Conservation (phyloP, 1,140 invertebrate genomes). For the Phenacoccus solenopsis region DNA sequence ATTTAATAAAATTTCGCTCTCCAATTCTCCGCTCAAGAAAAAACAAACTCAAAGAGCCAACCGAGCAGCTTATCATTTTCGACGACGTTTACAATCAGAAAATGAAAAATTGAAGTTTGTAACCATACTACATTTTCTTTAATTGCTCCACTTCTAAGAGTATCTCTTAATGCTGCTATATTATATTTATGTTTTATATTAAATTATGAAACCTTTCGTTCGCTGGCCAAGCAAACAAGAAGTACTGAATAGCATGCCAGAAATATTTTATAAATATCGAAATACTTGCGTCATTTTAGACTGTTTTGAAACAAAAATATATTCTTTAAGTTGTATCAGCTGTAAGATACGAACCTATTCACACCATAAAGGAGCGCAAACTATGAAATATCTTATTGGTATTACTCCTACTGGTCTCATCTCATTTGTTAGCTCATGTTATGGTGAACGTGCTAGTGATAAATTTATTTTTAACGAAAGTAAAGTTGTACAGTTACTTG, state of each 20-base stretch:
- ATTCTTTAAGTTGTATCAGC: conserved; percentile 25
- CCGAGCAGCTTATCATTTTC: no score
- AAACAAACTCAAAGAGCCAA: no score
- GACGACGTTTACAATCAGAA: no score
- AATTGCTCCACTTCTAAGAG: no score
- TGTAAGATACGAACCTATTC: conserved; percentile 26
- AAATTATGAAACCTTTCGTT: no score
- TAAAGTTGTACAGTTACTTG: neutral
- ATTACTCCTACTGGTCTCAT: neutral
- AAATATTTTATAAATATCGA: conserved; percentile 11
- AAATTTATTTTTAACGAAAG: neutral
- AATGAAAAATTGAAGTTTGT: no score
- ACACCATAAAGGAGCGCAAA: neutral
- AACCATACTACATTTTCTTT: no score
- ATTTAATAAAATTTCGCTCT: no score
- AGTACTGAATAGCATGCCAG: conserved; percentile 15
- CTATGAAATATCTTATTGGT: neutral
- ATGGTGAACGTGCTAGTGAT: neutral
- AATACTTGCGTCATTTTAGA: conserved; percentile 23
- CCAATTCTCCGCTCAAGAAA: no score
- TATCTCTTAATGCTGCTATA: no score
- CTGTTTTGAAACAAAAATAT: conserved; percentile 27
- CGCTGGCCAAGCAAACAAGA: conserved; percentile 8
- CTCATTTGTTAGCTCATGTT: neutral
- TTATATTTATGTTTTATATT: no score